Evolutionary conservation across 2,797 vertebrate species (phyloP).

Genomic region (Eulemur coronatus): DNA sequence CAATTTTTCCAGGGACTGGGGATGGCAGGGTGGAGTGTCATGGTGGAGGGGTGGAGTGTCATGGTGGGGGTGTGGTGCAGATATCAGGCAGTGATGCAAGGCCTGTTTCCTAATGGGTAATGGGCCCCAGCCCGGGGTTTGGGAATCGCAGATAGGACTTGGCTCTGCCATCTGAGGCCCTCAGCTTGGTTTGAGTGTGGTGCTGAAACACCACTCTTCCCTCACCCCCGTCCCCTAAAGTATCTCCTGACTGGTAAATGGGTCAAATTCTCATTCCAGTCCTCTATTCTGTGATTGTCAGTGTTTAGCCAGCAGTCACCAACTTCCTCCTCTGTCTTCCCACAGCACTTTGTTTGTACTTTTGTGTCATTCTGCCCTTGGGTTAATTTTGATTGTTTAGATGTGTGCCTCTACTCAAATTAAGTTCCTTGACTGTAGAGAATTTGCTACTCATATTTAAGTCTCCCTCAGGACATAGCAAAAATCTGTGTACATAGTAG

Average conservation of each 20-base stretch:
- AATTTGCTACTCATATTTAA: neutral
- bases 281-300: neutral
- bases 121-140: too few relatives aligned
- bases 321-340: neutral
- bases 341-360: neutral
- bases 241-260: neutral
- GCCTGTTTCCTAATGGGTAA: too few relatives aligned
- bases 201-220: neutral
- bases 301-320: neutral
- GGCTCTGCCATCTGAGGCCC: neutral
- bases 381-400: neutral
- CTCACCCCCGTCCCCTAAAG: neutral
- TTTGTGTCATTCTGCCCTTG: neutral
- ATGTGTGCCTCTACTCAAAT: neutral
- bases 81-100: too few relatives aligned
- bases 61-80: too few relatives aligned
- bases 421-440: neutral
- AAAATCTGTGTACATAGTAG: neutral
- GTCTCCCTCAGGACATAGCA: neutral
- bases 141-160: too few relatives aligned
- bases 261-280: neutral
- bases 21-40: too few relatives aligned
- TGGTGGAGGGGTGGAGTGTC: too few relatives aligned
- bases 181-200: neutral
- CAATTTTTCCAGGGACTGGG: too few relatives aligned